phyloP scores from a whole-genome alignment of 2,888 invertebrate genomes.

The Chorisops tibialis region DNA sequence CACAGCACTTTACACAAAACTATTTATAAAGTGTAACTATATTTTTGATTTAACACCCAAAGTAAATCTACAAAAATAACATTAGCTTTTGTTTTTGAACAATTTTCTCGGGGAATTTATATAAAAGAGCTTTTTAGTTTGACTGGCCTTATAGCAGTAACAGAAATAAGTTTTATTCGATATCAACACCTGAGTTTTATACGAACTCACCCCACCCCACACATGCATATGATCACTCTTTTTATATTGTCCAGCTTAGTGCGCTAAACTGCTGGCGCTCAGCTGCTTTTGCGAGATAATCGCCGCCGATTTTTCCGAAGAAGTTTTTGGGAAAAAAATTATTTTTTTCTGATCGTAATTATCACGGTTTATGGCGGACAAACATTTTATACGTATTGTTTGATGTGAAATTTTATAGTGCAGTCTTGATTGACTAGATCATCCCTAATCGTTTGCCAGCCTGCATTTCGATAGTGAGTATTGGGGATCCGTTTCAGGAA shows the following conservation, averaged over 20 bases:
- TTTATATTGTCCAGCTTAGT: neutral
- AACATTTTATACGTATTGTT: too few relatives aligned
- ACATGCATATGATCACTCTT: neutral
- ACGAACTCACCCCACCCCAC: slow-evolving; percentile 39
- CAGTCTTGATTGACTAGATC: too few relatives aligned
- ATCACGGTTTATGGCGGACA: too few relatives aligned
- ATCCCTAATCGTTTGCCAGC: too few relatives aligned
- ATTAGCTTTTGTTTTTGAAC: neutral
- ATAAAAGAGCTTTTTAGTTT: slow-evolving; percentile 20
- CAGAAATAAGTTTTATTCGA: slow-evolving; percentile 51
- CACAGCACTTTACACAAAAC: too few relatives aligned
- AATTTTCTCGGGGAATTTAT: neutral
- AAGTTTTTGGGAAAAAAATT: slow-evolving; percentile 38
- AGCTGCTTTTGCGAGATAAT: neutral
- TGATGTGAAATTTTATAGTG: too few relatives aligned
- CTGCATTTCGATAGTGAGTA: too few relatives aligned
- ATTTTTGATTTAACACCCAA: neutral
- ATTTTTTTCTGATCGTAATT: too few relatives aligned
- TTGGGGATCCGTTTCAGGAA: neutral
- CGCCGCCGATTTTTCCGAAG: neutral
- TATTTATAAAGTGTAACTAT: too few relatives aligned
- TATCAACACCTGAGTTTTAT: slow-evolving; percentile 50
- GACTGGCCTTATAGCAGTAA: slow-evolving; percentile 44
- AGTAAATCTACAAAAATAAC: slow-evolving; percentile 2
- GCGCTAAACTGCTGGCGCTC: too few relatives aligned